Evolutionary conservation across 2,797 vertebrate genomes (phyloP).

Genomic region (Mus spretus): DNA sequence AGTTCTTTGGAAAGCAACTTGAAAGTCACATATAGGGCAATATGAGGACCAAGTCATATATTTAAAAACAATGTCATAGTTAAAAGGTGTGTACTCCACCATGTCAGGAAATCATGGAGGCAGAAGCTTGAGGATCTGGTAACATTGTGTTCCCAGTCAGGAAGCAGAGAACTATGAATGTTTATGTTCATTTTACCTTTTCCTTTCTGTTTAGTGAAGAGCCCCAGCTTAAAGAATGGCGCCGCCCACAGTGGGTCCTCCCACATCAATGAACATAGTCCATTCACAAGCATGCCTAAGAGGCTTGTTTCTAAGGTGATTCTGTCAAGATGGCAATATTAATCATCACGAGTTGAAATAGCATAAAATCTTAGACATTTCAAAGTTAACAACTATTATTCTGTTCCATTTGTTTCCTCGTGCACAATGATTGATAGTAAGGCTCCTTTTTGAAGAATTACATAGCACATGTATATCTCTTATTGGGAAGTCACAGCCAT

Average conservation of each 20-base stretch:
- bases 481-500: not conserved
- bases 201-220: not conserved
- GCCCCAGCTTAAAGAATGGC: too few species aligned
- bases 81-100: too few species aligned
- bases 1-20: slow-evolving; percentile 5
- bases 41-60: not conserved
- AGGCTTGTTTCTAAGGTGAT: not conserved
- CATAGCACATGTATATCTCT: not conserved
- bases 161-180: not conserved
- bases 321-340: not conserved
- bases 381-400: too few species aligned
- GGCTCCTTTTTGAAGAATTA: not conserved
- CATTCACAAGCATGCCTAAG: not conserved
- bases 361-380: not conserved
- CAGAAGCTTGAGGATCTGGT: not conserved
- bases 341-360: not conserved
- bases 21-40: slow-evolving; percentile 42
- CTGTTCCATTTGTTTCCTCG: not conserved
- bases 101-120: not conserved
- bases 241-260: not conserved
- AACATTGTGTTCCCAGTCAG: not conserved
- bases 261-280: not conserved
- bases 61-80: not conserved
- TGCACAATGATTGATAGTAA: not conserved
- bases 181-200: not conserved